Percentiles rank a stretch among this genome's conserved stretches.
These are phyloP conservation scores for Sterrhoptilus dennistouni DNA, from an alignment of 2,113 vertebrate genomes.

Conservation along the genomic window DNA sequence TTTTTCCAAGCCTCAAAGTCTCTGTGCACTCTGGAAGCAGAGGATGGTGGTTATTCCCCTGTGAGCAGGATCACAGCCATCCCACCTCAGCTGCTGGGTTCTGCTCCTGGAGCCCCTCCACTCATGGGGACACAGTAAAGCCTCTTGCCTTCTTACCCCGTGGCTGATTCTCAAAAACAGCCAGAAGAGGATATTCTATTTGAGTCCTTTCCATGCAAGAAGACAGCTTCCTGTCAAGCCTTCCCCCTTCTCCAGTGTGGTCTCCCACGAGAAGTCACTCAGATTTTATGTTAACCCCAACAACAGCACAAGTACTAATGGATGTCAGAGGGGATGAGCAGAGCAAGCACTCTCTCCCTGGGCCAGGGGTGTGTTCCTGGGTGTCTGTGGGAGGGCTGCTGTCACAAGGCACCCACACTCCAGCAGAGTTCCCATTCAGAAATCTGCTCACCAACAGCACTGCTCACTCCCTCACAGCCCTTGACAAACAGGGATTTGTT, in stretches of 20 bases:
- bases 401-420: background rate
- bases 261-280: rapidly evolving
- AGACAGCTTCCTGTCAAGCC: background rate
- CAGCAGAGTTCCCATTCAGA: background rate
- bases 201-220: rapidly evolving
- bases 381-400: background rate
- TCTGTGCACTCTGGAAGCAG: background rate
- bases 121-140: background rate
- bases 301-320: rapidly evolving
- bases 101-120: background rate
- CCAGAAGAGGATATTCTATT: background rate
- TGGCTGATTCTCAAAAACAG: rapidly evolving
- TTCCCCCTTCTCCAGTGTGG: rapidly evolving
- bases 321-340: background rate
- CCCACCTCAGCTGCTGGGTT: rapidly evolving
- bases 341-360: background rate
- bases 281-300: background rate
- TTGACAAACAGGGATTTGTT: background rate
- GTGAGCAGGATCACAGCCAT: background rate
- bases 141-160: rapidly evolving
- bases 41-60: background rate
- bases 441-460: background rate
- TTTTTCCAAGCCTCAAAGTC: background rate
- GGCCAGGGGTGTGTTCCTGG: too few species aligned
- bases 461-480: background rate